Evolutionary conservation across 2,888 invertebrate species (phyloP), one percentile per base, ranked within the genome.

Genomic region (Saturnia pavonia): DNA sequence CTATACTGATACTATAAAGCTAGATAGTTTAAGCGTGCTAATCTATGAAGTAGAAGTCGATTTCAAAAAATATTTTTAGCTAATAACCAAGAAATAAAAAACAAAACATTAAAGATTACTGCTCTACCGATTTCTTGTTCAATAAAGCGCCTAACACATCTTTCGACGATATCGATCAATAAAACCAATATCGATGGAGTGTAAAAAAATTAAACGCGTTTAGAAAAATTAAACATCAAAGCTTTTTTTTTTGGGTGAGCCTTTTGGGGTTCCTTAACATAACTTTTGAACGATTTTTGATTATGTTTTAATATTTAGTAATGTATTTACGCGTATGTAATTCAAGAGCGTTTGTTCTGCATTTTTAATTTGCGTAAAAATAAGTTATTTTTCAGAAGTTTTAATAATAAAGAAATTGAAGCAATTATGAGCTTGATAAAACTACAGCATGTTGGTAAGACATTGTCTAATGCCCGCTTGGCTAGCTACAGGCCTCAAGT

Each of bases 171-270:
- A 71, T 54, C 63, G 71, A 71, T 71, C 71, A 71, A 71, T 71
- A 71, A 71, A 71, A 71, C 63, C 68, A 68, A 71, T 71, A 71
- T 68, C 63, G 68, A 68, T 68, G 63, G 71, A 63, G 51, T 63
- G 68, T 68, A 71, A 71, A 71, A 81, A 81, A 81, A 79, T 80
- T 80, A 80, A 81, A 74, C 74, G 75, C 74, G 72, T 72, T 73
- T 65, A 65, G 65, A 65, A 65, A 65, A 65, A 40, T 65, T 76
- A 69, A 77, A 77, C 77, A 77, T 80, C 80, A 80, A 71, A 73
- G 72, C 27, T 25, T 60, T 73, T 70, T 65, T 75, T 73, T 70
- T 71, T 70, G 79, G 78, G 74, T 72, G 74, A 72, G 75, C 72
- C 75, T 80, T 80, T 80, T 67, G 69, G 72, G 48, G 71, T 75